phyloP scores from a whole-genome alignment of 2,797 vertebrate genomes.

The Okamejei kenojei region DNA sequence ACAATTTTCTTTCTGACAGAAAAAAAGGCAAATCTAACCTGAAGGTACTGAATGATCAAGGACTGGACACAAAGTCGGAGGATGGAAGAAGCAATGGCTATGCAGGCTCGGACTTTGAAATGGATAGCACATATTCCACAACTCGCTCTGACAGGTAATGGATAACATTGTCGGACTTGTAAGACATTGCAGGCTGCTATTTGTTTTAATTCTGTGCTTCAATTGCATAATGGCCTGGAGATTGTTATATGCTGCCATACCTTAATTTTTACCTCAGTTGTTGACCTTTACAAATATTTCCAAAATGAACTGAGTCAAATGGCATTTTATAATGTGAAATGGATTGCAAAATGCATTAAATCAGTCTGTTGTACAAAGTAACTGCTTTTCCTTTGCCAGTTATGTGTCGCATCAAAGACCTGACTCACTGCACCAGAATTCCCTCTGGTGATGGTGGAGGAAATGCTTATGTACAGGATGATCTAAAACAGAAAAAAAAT shows the following conservation, averaged over 20 bases:
- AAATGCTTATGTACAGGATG: neutral
- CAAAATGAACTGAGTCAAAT: neutral
- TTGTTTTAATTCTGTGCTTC: neutral
- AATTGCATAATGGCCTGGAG: neutral
- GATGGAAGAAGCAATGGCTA: conserved; percentile 48
- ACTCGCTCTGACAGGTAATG: conserved; percentile 64
- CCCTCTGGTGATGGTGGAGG: neutral
- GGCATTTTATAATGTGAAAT: neutral
- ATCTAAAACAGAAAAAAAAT: neutral
- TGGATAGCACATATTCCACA: conserved; percentile 54
- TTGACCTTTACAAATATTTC: neutral
- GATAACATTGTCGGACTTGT: neutral
- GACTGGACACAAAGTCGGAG: conserved; percentile 48
- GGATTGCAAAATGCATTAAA: neutral
- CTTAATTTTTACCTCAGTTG: neutral
- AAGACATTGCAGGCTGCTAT: neutral
- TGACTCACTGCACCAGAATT: neutral
- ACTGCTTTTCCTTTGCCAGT: neutral
- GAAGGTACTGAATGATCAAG: conserved; percentile 63
- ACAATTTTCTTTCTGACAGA: conserved; percentile 50
- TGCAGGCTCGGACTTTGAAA: conserved; percentile 56
- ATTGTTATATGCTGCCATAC: neutral
- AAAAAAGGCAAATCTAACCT: conserved; percentile 49
- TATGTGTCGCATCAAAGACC: neutral
- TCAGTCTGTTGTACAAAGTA: neutral